Evolutionary conservation across 2,888 invertebrate species (phyloP), one percentile per base, ranked within the genome.

Genomic region (Lypha dubia): DNA sequence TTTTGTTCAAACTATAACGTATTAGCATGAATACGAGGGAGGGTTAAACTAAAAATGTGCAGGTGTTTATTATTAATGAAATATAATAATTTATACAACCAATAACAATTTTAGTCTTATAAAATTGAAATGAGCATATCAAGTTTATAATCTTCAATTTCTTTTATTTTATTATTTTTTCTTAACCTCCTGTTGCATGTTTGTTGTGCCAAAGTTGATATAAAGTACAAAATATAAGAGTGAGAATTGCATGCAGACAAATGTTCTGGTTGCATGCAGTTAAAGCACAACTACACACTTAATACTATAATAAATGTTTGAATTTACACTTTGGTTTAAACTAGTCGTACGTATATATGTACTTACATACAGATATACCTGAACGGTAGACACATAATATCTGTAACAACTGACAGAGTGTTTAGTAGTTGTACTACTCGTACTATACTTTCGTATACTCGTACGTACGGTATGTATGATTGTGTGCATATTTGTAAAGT

Each of bases 181-280:
- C 5, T n/a, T 38, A 7, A 73, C 3, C n/a, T 38, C 13, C 49
- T 73, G 49, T 60, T 73, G 62, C 49, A 62, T 24, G 20, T 20
- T 20, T 35, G 15, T 38, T 11, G 11, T 38, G 11, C 20, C 13
- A 20, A 51, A 35, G 46, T 3, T 13, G n/a, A 0, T 1, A 1
- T 32, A 15, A n/a, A 7, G 7, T 28, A 17, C 32, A 28, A 6
- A 24, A 20, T 56, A 41, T 28, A n/a, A n/a, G n/a, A n/a, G n/a
- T n/a, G n/a, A n/a, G n/a, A n/a, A 17, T 24, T 20, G 46, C 17
- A n/a, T 17, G 17, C 5, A 28, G 28, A 4, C 6, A 38, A 20
- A 35, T 71, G 71, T n/a, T n/a, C n/a, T n/a, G n/a, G n/a, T 71
- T 71, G 70, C 79, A 79, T 77, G 63, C 38, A 44, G 15, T 35